Evolutionary conservation across 2,113 vertebrate species (phyloP), one percentile per base, ranked within the genome.

Genomic region (Procavia capensis): DNA sequence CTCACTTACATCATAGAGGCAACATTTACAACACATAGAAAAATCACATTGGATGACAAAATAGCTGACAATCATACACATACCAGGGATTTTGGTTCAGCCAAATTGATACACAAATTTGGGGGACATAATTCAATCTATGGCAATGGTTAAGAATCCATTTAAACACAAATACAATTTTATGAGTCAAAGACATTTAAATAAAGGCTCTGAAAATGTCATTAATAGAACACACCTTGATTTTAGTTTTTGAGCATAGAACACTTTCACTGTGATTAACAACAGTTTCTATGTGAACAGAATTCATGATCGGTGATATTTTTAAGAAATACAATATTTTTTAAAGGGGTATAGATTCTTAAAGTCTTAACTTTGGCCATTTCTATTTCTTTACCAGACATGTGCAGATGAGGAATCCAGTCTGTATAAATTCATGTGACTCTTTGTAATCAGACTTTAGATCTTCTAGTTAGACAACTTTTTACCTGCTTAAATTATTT

Each of bases 131-230:
- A n/a, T n/a, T n/a, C n/a, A n/a, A n/a, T n/a, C n/a, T n/a, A n/a
- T n/a, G n/a, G n/a, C n/a, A n/a, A 64, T 87, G 64, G 76, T 63
- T 47, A 85, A 90, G 29, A 85, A 90, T 68, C 50, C 27, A 88
- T 85, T 81, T 72, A 85, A 88, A 90, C 66, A 72, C 78, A 88
- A n/a, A 50, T 90, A 66, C 81, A 82, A 70, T 72, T 79, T 63
- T 90, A 86, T 93, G 75, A 93, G 43, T 95, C 61, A 86, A 80
- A 92, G 75, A 68, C 29, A n/a, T n/a, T 91, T 83, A 89, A 64
- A 85, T 74, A 70, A 95, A 76, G 39, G 16, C 68, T 91, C 54
- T 66, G 13, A 75, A 97, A 83, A 57, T 90, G 78, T 76, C 88
- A 22, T 86, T 92, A 80, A 63, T 19, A 93, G 64, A 95, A 90